These are phyloP conservation scores for Lottia gigantea DNA, from an alignment of 2,888 invertebrate species.

Conservation along the genomic window DNA sequence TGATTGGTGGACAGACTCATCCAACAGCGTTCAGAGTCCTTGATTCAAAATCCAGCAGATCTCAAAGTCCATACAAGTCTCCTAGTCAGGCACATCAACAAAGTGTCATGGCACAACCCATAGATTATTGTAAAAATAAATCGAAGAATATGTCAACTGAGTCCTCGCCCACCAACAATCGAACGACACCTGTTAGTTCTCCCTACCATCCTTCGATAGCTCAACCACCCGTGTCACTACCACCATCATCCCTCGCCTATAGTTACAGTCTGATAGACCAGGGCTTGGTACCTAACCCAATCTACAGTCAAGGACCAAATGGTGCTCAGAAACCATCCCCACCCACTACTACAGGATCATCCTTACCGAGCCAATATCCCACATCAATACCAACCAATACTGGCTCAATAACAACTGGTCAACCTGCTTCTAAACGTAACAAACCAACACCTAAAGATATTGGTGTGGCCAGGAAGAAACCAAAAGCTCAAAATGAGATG, in stretches of 20 bases:
- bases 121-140: constrained; percentile 53
- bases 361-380: constrained; percentile 30
- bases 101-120: constrained; percentile 54
- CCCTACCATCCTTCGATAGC: constrained; percentile 47
- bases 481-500: constrained; percentile 21
- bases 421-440: constrained; percentile 19
- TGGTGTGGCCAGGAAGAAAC: constrained; percentile 41
- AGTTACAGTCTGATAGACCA: constrained; percentile 66
- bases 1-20: constrained; percentile 35
- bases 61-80: constrained; percentile 57
- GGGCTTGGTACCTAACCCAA: constrained; percentile 68
- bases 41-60: constrained; percentile 40
- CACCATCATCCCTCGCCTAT: constrained; percentile 46
- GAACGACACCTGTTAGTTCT: constrained; percentile 23
- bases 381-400: constrained; percentile 39
- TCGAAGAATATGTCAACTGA: constrained; percentile 30
- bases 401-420: constrained; percentile 31
- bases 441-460: constrained; percentile 51
- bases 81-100: constrained; percentile 38
- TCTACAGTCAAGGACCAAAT: constrained; percentile 69
- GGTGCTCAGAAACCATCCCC: constrained; percentile 22
- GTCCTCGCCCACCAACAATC: constrained; percentile 17
- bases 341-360: constrained; percentile 39
- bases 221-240: constrained; percentile 56
- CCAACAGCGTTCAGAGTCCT: constrained; percentile 42